phyloP scores from a whole-genome alignment of 1,140 invertebrate genomes.

The Drosophila lini region DNA sequence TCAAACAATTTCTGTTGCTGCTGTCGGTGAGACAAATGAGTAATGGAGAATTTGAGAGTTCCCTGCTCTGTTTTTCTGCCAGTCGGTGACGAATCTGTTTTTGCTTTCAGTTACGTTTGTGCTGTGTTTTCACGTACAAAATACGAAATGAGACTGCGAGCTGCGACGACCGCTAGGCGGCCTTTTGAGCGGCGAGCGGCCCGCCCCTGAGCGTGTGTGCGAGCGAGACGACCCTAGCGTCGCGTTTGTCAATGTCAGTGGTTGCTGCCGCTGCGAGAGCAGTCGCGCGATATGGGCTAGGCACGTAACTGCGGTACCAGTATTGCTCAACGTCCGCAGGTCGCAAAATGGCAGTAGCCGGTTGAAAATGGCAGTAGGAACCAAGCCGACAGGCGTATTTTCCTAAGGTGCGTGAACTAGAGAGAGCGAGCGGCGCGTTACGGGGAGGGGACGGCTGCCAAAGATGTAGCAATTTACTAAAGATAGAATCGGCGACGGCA shows the following conservation, averaged over 20 bases:
- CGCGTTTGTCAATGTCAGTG: slow-evolving; percentile 67
- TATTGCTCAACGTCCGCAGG: slow-evolving; percentile 55
- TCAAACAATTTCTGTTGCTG: slow-evolving; percentile 68
- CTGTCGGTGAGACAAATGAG: slow-evolving; percentile 42
- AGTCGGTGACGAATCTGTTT: slow-evolving; percentile 47
- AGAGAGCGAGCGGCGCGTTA: slow-evolving; percentile 11
- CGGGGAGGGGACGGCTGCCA: slow-evolving; percentile 11
- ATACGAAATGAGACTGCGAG: slow-evolving; percentile 45
- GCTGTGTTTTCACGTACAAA: slow-evolving; percentile 68
- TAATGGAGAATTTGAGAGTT: slow-evolving; percentile 39
- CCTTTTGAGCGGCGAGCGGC: slow-evolving; percentile 56
- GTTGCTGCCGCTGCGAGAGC: slow-evolving; percentile 59
- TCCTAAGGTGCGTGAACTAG: slow-evolving; percentile 31
- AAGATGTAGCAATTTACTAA: slow-evolving; percentile 13
- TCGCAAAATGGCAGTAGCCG: slow-evolving; percentile 57
- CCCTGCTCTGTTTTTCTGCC: slow-evolving; percentile 22
- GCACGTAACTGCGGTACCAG: slow-evolving; percentile 50
- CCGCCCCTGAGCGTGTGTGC: slow-evolving; percentile 43
- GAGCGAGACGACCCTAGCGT: slow-evolving; percentile 56
- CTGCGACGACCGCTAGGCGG: slow-evolving; percentile 59
- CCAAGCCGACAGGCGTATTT: slow-evolving; percentile 43
- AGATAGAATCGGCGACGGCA: slow-evolving; percentile 37
- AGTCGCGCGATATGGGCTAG: slow-evolving; percentile 35
- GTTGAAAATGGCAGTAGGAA: slow-evolving; percentile 26
- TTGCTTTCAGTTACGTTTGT: slow-evolving; percentile 30